Evolutionary conservation across 2,888 invertebrate species (phyloP).

Genomic region (Zootermopsis nevadensis): DNA sequence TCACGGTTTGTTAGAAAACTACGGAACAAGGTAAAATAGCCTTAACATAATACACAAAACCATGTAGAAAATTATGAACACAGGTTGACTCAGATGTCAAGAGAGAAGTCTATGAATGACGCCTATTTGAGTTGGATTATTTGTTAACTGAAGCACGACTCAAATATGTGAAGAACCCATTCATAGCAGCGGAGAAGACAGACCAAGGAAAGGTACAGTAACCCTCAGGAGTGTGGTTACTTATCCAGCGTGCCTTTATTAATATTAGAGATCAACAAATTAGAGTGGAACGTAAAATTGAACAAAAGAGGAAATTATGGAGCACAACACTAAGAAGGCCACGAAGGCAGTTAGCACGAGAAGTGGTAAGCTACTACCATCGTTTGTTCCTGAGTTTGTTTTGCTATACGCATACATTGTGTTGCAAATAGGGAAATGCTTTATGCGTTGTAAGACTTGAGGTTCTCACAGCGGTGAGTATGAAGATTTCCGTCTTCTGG

Average conservation of each 20-base stretch:
- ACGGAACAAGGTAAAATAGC: background rate
- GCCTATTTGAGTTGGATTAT: slow-evolving; percentile 48
- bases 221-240: background rate
- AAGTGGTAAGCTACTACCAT: too few relatives aligned
- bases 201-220: background rate
- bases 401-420: too few relatives aligned
- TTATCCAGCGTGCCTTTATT: background rate
- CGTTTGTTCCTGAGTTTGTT: too few relatives aligned
- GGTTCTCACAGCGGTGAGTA: too few relatives aligned
- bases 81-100: slow-evolving; percentile 7
- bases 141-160: slow-evolving; percentile 40
- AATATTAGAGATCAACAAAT: background rate
- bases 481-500: too few relatives aligned
- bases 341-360: too few relatives aligned
- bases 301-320: too few relatives aligned
- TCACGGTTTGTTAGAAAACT: background rate
- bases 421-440: too few relatives aligned
- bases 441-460: too few relatives aligned
- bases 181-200: slow-evolving; percentile 7
- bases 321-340: too few relatives aligned
- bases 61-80: slow-evolving; percentile 16
- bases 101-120: slow-evolving; percentile 36
- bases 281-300: too few relatives aligned
- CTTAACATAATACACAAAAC: slow-evolving; percentile 4
- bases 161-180: slow-evolving; percentile 16